phyloP scores from a whole-genome alignment of 2,113 vertebrate species.

The Picathartes gymnocephalus region DNA sequence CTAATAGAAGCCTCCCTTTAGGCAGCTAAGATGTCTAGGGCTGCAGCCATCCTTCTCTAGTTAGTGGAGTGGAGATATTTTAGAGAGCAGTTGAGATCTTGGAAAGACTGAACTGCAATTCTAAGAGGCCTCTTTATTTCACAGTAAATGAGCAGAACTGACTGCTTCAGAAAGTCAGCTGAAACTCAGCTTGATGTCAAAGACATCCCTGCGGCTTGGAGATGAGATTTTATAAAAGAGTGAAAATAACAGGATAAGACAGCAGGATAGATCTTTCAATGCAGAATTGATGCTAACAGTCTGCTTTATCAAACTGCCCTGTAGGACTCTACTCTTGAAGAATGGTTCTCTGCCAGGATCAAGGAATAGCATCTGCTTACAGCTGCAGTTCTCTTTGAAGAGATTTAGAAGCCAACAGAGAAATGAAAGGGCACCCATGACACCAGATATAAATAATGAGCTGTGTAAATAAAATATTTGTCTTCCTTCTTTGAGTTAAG shows the following conservation, averaged over 20 bases:
- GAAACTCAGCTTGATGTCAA: neutral
- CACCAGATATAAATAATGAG: neutral
- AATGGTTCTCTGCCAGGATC: neutral
- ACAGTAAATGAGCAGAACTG: neutral
- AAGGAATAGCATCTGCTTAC: neutral
- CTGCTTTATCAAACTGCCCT: neutral
- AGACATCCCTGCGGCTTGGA: neutral
- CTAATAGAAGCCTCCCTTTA: neutral
- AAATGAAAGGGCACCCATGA: neutral
- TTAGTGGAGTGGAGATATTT: neutral
- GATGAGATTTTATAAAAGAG: neutral
- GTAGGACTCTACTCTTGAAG: neutral
- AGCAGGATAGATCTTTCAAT: neutral
- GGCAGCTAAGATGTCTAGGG: neutral
- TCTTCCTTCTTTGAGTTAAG: neutral
- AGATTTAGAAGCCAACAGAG: neutral
- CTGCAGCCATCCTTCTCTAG: neutral
- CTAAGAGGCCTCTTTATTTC: neutral
- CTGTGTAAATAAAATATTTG: constrained; percentile 17
- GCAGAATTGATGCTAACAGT: neutral
- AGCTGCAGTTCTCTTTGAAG: neutral
- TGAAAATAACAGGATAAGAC: neutral
- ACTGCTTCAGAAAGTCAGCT: neutral
- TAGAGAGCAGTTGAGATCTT: neutral
- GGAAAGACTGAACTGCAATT: neutral